phyloP scores from a whole-genome alignment of 1,140 invertebrate genomes.

The Theocolax elegans region DNA sequence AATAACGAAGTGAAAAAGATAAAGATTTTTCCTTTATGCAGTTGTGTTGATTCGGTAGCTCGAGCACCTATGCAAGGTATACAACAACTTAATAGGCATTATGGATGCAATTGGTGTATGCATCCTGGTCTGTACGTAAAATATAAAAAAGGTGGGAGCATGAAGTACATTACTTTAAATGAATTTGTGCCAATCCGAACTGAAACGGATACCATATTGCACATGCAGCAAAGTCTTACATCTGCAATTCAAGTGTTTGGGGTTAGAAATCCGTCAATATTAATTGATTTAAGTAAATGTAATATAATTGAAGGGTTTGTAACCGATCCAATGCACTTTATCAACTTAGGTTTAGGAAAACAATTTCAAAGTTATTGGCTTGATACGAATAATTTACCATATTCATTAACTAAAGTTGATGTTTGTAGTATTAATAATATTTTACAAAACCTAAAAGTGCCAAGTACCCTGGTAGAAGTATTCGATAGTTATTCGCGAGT shows the following conservation, averaged over 20 bases:
- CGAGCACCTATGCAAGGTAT: slow-evolving; percentile 17
- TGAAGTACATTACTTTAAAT: slow-evolving; percentile 36
- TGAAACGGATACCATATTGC: slow-evolving; percentile 15
- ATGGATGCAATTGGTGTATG: slow-evolving; percentile 32
- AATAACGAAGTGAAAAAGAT: background rate
- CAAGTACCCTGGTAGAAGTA: too few species aligned
- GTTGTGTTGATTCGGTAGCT: slow-evolving; percentile 21
- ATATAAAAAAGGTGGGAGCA: background rate
- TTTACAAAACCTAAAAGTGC: slow-evolving; percentile 7
- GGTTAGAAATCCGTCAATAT: background rate
- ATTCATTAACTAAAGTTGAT: background rate
- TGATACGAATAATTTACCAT: background rate
- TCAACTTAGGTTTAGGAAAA: slow-evolving; percentile 29
- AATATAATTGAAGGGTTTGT: slow-evolving; percentile 37
- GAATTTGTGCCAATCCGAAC: background rate
- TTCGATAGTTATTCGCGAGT: too few species aligned
- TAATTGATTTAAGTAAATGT: slow-evolving; percentile 26
- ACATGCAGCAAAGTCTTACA: background rate
- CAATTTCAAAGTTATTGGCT: slow-evolving; percentile 41
- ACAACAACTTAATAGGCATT: background rate
- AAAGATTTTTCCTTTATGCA: slow-evolving; percentile 30
- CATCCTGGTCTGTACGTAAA: slow-evolving; percentile 34
- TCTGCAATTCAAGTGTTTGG: background rate
- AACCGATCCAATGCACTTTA: slow-evolving; percentile 40
- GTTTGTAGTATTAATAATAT: background rate